Base-by-base conservation (phyloP, 2,888 invertebrate species). In the Hermodice carunculata region DNA sequence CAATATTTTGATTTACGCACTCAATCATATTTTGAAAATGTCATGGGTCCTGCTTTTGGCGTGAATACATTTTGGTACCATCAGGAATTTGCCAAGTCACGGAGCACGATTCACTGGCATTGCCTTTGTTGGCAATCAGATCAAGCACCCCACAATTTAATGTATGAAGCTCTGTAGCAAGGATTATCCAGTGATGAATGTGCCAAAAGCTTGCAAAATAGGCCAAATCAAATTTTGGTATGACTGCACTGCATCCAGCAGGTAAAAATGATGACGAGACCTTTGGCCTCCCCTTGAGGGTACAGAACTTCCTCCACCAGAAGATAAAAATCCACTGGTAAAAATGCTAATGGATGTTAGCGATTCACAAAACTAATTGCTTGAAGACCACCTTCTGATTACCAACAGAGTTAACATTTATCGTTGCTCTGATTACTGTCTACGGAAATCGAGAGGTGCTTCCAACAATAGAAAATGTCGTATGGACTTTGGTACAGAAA, bases 251-350 rank as follows among this genome's bases (percentile, higher is more conserved):
- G 19, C 75, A 73, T 67, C 73, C 75, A 37, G 70, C 60, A 28
- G 70, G 70, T 24, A 56, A 22, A 40, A 66, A 72, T 68, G 60
- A 40, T 19, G 51, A 49, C 40, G 69, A 70, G 59, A 72, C 28
- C 53, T 73, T 0, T 76, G 75, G 75, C 70, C 74, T 8, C 72
- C 72, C 17, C 76, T 70, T 19, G 75, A 76, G 49, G 71, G 75
- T 29, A 67, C 69, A 44, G 71, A 68, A 28, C 52, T 52, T 24
- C 34, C 64, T 17, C 74, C 75, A 26, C 67, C 70, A 28, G 70
- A 71, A 58, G 63, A 71, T 14, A 68, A 67, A 62, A 76, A 69
- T 46, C 70, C 70, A 5, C 52, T 73, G 11, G n/a, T 69, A 2
- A 74, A 75, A 66, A 40, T 73, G 22, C 31, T 67, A 17, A 67